A percentile compares a stretch with the other conserved stretches of the same genome.
Conservation (phyloP, 2,888 invertebrate genomes). For the Zaprionus bogoriensis region DNA sequence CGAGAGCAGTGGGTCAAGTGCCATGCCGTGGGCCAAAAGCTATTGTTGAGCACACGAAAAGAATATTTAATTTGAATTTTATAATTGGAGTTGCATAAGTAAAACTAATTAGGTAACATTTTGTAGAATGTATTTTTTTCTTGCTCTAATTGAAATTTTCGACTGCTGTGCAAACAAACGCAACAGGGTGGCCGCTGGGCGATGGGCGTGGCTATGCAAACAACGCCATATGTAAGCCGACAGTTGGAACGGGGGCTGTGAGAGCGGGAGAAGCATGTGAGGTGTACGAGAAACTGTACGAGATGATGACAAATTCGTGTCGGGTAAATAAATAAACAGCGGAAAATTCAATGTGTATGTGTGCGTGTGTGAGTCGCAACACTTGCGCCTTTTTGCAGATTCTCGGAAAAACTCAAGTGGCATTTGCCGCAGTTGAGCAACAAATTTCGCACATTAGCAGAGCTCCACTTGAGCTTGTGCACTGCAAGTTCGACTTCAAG, state of each 20-base stretch:
- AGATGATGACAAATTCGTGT: slow-evolving; percentile 72
- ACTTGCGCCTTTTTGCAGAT: slow-evolving; percentile 63
- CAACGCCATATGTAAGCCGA: slow-evolving; percentile 63
- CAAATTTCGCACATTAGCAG: slow-evolving; percentile 77
- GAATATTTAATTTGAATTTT: slow-evolving; percentile 72
- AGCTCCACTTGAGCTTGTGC: slow-evolving; percentile 53
- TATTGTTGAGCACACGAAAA: slow-evolving; percentile 25
- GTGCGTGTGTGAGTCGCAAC: slow-evolving; percentile 38
- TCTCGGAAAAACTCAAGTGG: slow-evolving; percentile 61
- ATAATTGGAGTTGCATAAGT: slow-evolving; percentile 68
- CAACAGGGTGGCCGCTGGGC: slow-evolving; percentile 15
- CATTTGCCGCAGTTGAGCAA: slow-evolving; percentile 43
- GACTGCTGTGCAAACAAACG: slow-evolving; percentile 68
- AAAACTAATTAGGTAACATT: slow-evolving; percentile 72
- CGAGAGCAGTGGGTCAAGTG: slow-evolving; percentile 62
- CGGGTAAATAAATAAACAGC: slow-evolving; percentile 70
- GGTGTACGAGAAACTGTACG: slow-evolving; percentile 40
- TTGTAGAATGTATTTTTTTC: slow-evolving; percentile 44
- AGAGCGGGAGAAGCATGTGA: slow-evolving; percentile 21
- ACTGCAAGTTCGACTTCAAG: slow-evolving; percentile 34
- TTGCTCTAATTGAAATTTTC: slow-evolving; percentile 69
- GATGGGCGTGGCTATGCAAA: slow-evolving; percentile 62
- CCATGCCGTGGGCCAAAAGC: slow-evolving; percentile 44
- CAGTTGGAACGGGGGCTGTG: neutral
- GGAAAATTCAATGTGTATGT: slow-evolving; percentile 8